A percentile compares a stretch with the other conserved stretches of the same genome.
These are phyloP conservation scores for Polypedilum pembai DNA, from an alignment of 1,140 invertebrate genomes.

Conservation along the genomic window DNA sequence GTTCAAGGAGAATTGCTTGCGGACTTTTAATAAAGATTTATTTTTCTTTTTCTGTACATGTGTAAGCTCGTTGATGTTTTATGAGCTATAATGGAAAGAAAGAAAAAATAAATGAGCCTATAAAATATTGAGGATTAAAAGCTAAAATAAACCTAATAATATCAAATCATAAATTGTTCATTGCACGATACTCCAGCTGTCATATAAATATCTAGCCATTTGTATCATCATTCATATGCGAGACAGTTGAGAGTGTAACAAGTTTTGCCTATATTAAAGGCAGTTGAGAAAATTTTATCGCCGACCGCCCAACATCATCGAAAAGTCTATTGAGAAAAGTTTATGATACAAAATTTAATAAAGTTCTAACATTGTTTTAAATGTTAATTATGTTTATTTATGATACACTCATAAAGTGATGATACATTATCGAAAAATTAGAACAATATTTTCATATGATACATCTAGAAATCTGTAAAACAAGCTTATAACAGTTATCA, in stretches of 20 bases:
- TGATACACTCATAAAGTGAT: too few species aligned
- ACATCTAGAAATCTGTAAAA: background rate
- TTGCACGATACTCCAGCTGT: background rate
- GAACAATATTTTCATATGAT: background rate
- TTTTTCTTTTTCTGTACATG: too few species aligned
- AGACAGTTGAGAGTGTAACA: background rate
- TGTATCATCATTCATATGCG: too few species aligned
- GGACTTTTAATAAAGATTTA: too few species aligned
- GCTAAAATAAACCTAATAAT: conserved; percentile 19
- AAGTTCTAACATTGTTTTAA: background rate
- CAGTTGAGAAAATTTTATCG: background rate
- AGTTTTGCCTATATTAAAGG: conserved; percentile 17
- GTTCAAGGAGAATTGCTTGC: too few species aligned
- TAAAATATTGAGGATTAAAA: background rate
- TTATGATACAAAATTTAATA: conserved; percentile 8
- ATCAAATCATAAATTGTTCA: background rate
- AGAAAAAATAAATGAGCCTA: too few species aligned
- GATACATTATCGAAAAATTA: too few species aligned
- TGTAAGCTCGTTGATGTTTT: too few species aligned
- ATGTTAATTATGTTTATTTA: too few species aligned
- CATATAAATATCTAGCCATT: background rate
- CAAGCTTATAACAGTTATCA: background rate
- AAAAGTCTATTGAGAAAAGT: background rate
- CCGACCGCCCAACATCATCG: background rate
- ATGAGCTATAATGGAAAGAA: too few species aligned